phyloP scores from a whole-genome alignment of 1,140 invertebrate species.

The Drosophila sproati region DNA sequence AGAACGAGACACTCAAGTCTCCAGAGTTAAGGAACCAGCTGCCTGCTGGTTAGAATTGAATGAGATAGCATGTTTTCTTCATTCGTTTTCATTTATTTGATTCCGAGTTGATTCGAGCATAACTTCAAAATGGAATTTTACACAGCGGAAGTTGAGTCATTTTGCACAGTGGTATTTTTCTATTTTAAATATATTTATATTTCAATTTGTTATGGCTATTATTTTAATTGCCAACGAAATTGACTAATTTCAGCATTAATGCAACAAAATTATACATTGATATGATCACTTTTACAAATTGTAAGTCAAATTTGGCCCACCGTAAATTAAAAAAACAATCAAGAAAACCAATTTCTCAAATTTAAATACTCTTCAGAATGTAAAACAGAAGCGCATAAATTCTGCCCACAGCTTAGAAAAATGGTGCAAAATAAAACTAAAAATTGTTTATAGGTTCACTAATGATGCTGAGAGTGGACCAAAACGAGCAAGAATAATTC shows the following conservation, averaged over 20 bases:
- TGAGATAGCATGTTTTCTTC: constrained; percentile 53
- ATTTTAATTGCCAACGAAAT: neutral
- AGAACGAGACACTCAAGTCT: neutral
- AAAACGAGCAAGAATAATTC: constrained; percentile 25
- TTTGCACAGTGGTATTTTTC: constrained; percentile 14
- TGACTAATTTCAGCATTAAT: no score
- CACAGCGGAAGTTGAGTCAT: constrained; percentile 60
- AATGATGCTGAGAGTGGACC: constrained; percentile 54
- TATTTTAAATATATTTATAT: neutral
- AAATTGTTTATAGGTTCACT: constrained; percentile 46
- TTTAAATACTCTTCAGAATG: constrained; percentile 60
- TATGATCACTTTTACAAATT: no score
- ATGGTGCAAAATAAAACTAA: constrained; percentile 45
- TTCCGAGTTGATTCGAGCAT: constrained; percentile 48
- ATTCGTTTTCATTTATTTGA: constrained; percentile 59
- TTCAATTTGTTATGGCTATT: no score
- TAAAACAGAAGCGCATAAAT: constrained; percentile 76
- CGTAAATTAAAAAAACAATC: constrained; percentile 55
- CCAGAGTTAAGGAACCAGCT: neutral
- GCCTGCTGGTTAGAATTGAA: constrained; percentile 40
- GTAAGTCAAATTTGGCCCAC: constrained; percentile 2
- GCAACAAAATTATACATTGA: no score
- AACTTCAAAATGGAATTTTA: constrained; percentile 57
- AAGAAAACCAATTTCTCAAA: constrained; percentile 72
- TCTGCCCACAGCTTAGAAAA: constrained; percentile 54